Evolutionary conservation across 1,140 invertebrate species (phyloP), one percentile per base, ranked within the genome.

Genomic region (Drosophila ironensis): DNA sequence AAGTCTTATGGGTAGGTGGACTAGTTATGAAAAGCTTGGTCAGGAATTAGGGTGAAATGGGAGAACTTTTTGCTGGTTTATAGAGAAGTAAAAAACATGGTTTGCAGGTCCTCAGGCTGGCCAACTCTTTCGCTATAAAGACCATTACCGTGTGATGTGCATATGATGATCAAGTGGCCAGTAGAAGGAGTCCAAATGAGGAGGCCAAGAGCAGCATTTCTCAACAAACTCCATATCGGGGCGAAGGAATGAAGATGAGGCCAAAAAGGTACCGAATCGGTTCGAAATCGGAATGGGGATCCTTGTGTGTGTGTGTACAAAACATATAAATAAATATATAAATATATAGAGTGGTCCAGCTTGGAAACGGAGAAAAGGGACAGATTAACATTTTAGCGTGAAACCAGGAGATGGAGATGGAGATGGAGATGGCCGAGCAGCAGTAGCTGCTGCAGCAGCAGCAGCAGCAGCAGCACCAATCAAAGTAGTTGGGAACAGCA

Each of bases 361-460:
- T 67, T 61, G 67, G 61, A 17, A 17, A 40, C 17, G 22, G 59
- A 56, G 54, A 47, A 57, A 76, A 77, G 51, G 68, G 73, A 84
- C 56, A 82, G 77, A 82, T 84, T 84, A 82, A 84, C 68, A 70
- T 82, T 82, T 82, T 84, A 73, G 73, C 73, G 78, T 82, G 72
- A 82, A 81, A 69, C 60, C 46, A 52, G 24, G 24, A 27, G 5
- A 19, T 8, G 20, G 22, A 25, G 20, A 19, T 60, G 16, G 6
- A 46, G 16, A 12, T 12, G 14, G 9, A 20, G 14, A 19, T 7
- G 54, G 7, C 25, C n/a, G 9, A 33, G 17, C n/a, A 50, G 19
- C 38, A 51, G 12, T 16, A 22, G 17, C 4, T 9, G 22, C 2
- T 28, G 16, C 11, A 56, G 30, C 2, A 46, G 16, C 9, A 40